Evolutionary conservation across 37 sponge, comb jelly and placozoan genomes (phyloP), one percentile per base, ranked within the genome.

Genomic region (Amphimedon queenslandica): DNA sequence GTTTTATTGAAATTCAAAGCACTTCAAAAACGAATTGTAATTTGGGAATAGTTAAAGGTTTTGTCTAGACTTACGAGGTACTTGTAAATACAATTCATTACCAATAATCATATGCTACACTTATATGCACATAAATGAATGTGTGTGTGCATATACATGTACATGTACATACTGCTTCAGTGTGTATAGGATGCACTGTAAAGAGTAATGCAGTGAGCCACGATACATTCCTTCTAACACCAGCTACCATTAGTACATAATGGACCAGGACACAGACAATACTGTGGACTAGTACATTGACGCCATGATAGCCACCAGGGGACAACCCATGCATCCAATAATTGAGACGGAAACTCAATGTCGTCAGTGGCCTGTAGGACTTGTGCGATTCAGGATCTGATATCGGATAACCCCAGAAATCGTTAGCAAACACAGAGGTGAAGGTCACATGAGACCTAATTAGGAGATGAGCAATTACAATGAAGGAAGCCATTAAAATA

Each of bases 141-240:
- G 13, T 13, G 13, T 47, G 13, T 13, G 13, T 47, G 13, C 53
- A 47, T 47, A 47, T 13, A 47, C 13, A 47, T 13, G 13, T 47
- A 47, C 53, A 31, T 66, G 67, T 2, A 66, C 31, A 8, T 35
- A 31, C 96, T 21, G 92, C 92, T 53, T 95, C 96, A n/a, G 93
- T 88, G 87, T 95, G 96, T n/a, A 95, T 85, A 34, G 96, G 96
- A 39, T 95, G 96, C 3, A 82, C 65, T 0, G 83, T 80, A 72
- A 92, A 95, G 20, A 95, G 66, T 0, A 94, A 81, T 8, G 73
- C 77, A 42, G 88, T 80, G 0, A 74, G 8, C 25, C 72, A 35
- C 0, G 51, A 55, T 34, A 77, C 53, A 21, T 37, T 25, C 0
- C 3, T 0, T 1, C 42, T 29, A 3, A 55, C 24, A 28, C 51